Evolutionary conservation across 2,113 vertebrate species (phyloP).

Genomic region (Chinchilla lanigera): DNA sequence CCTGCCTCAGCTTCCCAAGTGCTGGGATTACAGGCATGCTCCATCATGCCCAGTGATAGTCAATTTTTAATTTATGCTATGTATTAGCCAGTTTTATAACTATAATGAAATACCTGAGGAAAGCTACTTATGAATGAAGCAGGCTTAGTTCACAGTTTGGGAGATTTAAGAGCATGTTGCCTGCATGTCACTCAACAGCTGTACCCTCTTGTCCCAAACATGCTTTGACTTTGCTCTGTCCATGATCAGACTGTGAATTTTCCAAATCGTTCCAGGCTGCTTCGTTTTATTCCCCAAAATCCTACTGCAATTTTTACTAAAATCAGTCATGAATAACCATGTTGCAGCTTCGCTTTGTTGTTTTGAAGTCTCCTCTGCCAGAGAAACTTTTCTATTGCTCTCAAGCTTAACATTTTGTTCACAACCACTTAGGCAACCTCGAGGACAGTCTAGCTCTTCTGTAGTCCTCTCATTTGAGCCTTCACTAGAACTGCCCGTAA

Average conservation of each 20-base stretch:
- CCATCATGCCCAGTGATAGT: not conserved
- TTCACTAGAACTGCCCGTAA: not conserved
- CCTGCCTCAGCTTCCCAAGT: not conserved
- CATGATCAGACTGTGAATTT: not conserved
- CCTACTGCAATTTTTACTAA: not conserved
- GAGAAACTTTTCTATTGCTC: not conserved
- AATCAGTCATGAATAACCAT: not conserved
- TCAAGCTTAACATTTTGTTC: not conserved
- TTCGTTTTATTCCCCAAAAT: not conserved
- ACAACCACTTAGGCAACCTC: not conserved
- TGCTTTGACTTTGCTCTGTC: not conserved
- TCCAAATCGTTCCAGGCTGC: not conserved
- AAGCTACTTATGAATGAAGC: not conserved
- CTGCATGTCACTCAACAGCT: not conserved
- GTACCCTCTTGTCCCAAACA: not conserved
- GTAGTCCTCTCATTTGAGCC: not conserved
- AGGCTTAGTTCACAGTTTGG: not conserved
- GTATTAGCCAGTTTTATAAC: not conserved
- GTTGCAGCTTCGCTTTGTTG: too few relatives aligned
- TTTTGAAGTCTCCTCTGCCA: not conserved
- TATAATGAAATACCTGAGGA: not conserved
- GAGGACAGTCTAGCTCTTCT: not conserved
- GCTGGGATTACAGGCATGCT: not conserved
- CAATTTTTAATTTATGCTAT: slow-evolving; percentile 6
- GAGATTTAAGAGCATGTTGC: not conserved